Percentiles rank a stretch among this genome's conserved stretches.
These are phyloP conservation scores for Platynereis dumerilii DNA, from an alignment of 2,888 invertebrate species.

Conservation along the genomic window DNA sequence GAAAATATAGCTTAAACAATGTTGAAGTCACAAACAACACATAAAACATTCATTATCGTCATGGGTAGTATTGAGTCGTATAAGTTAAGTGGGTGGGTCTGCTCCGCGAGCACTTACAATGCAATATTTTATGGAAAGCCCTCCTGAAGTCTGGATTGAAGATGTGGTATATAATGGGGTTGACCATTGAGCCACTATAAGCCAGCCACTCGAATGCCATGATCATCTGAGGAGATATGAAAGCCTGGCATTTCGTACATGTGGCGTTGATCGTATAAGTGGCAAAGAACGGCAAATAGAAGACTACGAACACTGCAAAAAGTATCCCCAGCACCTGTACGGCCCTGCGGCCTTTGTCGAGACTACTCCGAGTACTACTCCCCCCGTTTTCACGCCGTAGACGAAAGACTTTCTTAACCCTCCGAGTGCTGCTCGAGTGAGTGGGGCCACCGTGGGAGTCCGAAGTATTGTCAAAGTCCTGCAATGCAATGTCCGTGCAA, in stretches of 20 bases:
- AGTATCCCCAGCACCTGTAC: conserved; percentile 46
- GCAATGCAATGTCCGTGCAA: conserved; percentile 26
- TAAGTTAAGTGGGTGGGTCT: conserved; percentile 4
- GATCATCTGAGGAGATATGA: conserved; percentile 34
- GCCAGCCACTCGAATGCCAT: conserved; percentile 41
- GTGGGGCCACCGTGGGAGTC: conserved; percentile 5
- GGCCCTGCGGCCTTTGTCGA: conserved; percentile 38
- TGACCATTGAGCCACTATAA: conserved; percentile 43
- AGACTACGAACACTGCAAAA: conserved; percentile 43
- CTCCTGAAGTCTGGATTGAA: conserved; percentile 44
- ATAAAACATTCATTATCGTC: too few species aligned
- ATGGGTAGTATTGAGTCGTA: not conserved
- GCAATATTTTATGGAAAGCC: conserved; percentile 42
- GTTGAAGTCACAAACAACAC: too few species aligned
- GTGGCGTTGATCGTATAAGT: conserved; percentile 39
- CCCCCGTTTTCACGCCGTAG: conserved; percentile 11
- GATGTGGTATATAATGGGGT: conserved; percentile 46
- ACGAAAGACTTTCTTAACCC: conserved; percentile 16
- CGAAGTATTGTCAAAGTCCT: conserved; percentile 8
- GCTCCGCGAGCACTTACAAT: conserved; percentile 30
- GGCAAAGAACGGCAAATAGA: conserved; percentile 45
- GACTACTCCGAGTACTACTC: conserved; percentile 10
- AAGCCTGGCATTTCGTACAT: conserved; percentile 31
- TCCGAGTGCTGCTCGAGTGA: not conserved
- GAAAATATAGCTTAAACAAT: too few species aligned